Conservation (phyloP, 1,140 invertebrate species). For the Aphis craccivora region DNA sequence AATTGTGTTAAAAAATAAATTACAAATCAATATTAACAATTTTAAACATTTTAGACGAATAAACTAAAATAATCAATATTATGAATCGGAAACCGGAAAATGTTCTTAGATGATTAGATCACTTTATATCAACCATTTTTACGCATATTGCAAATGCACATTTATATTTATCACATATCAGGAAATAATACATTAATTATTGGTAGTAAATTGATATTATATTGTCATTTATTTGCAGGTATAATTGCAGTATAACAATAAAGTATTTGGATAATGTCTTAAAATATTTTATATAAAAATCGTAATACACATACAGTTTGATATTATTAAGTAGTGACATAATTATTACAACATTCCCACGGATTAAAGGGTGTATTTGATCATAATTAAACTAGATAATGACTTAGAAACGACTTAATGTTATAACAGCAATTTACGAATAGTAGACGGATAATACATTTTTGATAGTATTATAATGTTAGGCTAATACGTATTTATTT, state of each 20-base stretch:
- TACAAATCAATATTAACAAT: background rate
- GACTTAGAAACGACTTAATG: background rate
- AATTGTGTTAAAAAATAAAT: background rate
- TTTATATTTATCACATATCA: background rate
- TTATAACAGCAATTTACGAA: background rate
- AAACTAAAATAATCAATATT: background rate
- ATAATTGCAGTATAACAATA: background rate
- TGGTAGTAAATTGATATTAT: background rate
- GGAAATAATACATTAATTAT: background rate
- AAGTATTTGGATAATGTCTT: background rate
- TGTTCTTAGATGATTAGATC: background rate
- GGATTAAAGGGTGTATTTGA: background rate
- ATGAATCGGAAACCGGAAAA: background rate
- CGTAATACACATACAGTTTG: background rate
- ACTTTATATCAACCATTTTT: background rate
- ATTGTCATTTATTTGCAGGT: background rate
- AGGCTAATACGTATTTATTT: background rate
- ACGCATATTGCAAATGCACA: background rate
- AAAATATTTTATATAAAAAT: background rate
- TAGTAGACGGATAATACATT: background rate
- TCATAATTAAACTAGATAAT: conserved; percentile 29
- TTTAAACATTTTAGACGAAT: background rate
- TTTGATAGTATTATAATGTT: conserved; percentile 40
- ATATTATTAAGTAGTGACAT: background rate
- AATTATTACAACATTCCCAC: conserved; percentile 8